Base-by-base conservation (phyloP, 2,797 vertebrate species). In the Microhierax caerulescens region DNA sequence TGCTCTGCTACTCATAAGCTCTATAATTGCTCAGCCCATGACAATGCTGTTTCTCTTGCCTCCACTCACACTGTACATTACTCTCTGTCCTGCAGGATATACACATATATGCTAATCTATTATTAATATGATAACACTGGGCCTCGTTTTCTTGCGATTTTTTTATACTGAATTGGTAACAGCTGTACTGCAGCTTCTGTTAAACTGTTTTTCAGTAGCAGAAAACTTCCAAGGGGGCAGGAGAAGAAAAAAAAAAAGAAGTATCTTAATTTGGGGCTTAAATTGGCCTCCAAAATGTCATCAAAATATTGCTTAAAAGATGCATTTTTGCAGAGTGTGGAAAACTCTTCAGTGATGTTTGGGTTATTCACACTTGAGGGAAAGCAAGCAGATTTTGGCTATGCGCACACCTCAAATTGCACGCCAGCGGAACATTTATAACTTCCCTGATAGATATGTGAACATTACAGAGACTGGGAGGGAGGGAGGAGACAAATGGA, bases 11-110 rank as follows among this genome's bases (percentile, higher is more conserved):
- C 91, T 96, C 65, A 59, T 69, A 77, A 95, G 79, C 91, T 79
- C 76, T 75, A 79, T 27, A 43, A 95, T 90, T 76, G 83, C 67
- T 90, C 15, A 10, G 86, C 50, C 67, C 91, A 89, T 72, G 93
- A 82, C 75, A 91, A 69, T 48, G 37, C 63, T 94, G 67, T 91
- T 97, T 95, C 92, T 94, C 54, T 81, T 96, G 82, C 68, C 65
- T 47, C 88, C 53, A 51, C 53, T 79, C 69, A 16, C 18, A n/a
- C 19, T 30, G 10, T n/a, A 57, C 45, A 86, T 86, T 64, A 32
- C 45, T 59, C 48, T 59, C 68, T 34, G 48, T 79, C 69, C 85
- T 80, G 54, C 6, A 88, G 54, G 48, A 97, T 32, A 85, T 25
- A 84, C 28, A 57, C 15, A 37, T 70, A 57, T 12, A 90, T 45